Percentiles rank a stretch among this genome's conserved stretches.
Conservation (phyloP, 2,113 vertebrate species). For the Bucco capensis region DNA sequence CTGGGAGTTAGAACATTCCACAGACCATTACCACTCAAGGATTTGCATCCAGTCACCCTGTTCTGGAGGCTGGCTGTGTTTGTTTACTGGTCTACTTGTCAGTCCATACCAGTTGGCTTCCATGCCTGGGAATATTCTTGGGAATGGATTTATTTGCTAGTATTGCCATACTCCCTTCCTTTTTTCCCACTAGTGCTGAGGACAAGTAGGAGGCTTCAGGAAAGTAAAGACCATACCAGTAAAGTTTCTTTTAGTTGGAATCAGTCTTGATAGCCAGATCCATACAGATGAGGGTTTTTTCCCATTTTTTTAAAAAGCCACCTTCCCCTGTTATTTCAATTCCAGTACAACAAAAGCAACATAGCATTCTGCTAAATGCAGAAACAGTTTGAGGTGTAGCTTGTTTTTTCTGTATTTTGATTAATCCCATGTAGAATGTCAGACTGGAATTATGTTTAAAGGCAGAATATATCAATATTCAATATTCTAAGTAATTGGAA, state of each 20-base stretch:
- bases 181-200: background rate
- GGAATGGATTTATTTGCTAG: background rate
- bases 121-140: background rate
- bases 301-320: background rate
- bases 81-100: background rate
- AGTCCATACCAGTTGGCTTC: background rate
- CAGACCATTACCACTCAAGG: background rate
- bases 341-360: background rate
- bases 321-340: background rate
- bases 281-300: accelerated
- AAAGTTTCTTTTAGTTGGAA: background rate
- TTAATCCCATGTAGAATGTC: background rate
- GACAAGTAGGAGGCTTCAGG: background rate
- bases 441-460: background rate
- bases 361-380: background rate
- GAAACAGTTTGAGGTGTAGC: background rate
- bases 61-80: background rate
- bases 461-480: background rate
- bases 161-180: background rate
- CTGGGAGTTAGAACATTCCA: background rate
- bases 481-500: background rate
- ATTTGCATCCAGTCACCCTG: conserved; percentile 16
- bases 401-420: background rate
- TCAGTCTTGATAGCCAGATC: background rate
- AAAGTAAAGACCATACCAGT: background rate